These are phyloP conservation scores for Carcharodon carcharias DNA, from an alignment of 2,797 vertebrate genomes.

Conservation along the genomic window DNA sequence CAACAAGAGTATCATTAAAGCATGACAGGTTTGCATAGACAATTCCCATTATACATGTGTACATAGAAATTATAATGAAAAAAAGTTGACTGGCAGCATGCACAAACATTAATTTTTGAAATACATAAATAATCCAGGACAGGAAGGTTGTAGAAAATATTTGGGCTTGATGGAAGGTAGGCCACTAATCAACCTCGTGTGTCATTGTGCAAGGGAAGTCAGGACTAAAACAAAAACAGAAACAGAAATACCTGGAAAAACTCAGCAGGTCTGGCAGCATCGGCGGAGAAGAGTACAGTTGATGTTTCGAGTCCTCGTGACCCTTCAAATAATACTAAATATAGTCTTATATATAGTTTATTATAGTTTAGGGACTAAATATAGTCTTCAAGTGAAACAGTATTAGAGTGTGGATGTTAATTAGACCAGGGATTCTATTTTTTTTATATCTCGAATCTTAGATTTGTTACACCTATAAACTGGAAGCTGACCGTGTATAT, in stretches of 20 bases:
- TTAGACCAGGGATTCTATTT: background rate
- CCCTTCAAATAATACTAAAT: too few species aligned
- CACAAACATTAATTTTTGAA: background rate
- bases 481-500: background rate
- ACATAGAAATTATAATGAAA: background rate
- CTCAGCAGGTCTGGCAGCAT: too few species aligned
- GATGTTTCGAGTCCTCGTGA: too few species aligned
- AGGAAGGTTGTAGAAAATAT: background rate
- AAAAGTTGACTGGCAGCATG: background rate
- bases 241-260: too few species aligned
- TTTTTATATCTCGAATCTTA: background rate
- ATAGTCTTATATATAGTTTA: too few species aligned
- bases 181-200: background rate
- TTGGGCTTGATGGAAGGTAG: background rate
- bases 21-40: background rate
- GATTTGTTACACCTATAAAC: background rate
- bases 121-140: background rate
- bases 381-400: background rate
- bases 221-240: background rate
- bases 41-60: background rate
- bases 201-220: background rate
- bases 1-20: background rate
- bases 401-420: background rate
- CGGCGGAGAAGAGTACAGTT: too few species aligned
- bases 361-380: background rate